These are phyloP conservation scores for Agelastica alni DNA, from an alignment of 2,888 invertebrate genomes.

Conservation along the genomic window DNA sequence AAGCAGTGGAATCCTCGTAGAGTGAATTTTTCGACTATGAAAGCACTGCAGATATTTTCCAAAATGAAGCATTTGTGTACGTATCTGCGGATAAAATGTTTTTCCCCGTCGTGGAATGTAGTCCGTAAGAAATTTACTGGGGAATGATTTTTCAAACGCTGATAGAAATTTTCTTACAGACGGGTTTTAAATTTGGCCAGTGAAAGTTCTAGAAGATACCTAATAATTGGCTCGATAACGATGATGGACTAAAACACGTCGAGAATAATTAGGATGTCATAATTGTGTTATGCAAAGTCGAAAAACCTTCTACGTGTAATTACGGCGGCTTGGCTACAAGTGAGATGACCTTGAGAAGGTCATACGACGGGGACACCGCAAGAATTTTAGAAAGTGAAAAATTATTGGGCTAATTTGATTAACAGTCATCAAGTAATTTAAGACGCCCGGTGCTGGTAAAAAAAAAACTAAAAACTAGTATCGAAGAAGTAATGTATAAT, in stretches of 20 bases:
- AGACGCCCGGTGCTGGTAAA: too few species aligned
- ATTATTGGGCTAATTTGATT: background rate
- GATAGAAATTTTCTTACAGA: background rate
- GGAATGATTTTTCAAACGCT: background rate
- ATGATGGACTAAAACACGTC: background rate
- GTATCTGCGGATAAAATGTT: too few species aligned
- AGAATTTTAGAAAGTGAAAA: constrained; percentile 9
- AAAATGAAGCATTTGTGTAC: too few species aligned
- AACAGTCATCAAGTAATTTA: background rate
- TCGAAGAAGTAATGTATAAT: background rate
- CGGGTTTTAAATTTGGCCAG: background rate
- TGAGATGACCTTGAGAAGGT: background rate
- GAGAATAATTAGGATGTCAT: constrained; percentile 7
- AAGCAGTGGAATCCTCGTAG: too few species aligned
- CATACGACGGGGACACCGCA: constrained; percentile 4
- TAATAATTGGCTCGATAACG: background rate
- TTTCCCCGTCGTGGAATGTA: too few species aligned
- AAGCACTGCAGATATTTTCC: too few species aligned
- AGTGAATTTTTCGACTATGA: too few species aligned
- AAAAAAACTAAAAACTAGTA: constrained; percentile 5
- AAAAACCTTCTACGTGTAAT: background rate
- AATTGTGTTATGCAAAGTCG: background rate
- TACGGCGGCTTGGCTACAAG: background rate
- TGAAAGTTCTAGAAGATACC: background rate
- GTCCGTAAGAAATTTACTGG: too few species aligned